Base-by-base conservation (phyloP, 2,113 vertebrate species). In the Scomber japonicus region DNA sequence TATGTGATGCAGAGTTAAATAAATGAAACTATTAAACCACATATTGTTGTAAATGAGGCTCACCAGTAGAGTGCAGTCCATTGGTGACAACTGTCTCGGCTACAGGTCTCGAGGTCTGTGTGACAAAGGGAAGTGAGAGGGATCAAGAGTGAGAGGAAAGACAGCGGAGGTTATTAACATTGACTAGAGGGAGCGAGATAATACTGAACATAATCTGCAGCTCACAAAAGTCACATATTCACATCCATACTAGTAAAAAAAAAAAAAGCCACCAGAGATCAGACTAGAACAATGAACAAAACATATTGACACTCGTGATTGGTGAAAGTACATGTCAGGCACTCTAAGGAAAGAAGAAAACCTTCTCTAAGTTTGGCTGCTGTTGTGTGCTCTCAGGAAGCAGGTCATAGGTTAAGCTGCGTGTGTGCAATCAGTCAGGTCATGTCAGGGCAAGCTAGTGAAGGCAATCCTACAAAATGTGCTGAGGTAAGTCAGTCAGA, bases 51-150 rank as follows among this genome's bases (percentile, higher is more conserved):
- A 40, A 27, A 19, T 17, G 3, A 64, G 57, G 57, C 94, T 93
- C 80, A 96, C 96, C 94, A 44, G 91, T 88, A n/a, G 91, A 93
- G 17, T 59, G 85, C 48, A 70, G 63, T 78, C 89, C 85, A 30
- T 87, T 85, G 71, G 49, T 57, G 75, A 93, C 81, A 80, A 82
- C 27, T 4, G 62, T 72, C 62, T 92, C 89, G 77, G 70, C 19
- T 30, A 75, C 51, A 2, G 78, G 44, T 21, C 66, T 64, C 35
- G 86, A 54, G 46, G 72, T 67, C 71, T 90, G 82, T 57, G 51
- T 61, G 69, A 82, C 35, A 45, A 46, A 11, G 44, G 40, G 65
- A 40, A 63, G 16, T 61, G 11, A 56, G 17, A 51, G 40, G 15
- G 48, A n/a, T 16, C 9, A 13, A 13, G 24, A 24, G 63, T 53